A percentile compares a stretch with the other conserved stretches of the same genome.
Evolutionary conservation across 2,888 invertebrate genomes (phyloP).

Genomic region (Sipha maydis): DNA sequence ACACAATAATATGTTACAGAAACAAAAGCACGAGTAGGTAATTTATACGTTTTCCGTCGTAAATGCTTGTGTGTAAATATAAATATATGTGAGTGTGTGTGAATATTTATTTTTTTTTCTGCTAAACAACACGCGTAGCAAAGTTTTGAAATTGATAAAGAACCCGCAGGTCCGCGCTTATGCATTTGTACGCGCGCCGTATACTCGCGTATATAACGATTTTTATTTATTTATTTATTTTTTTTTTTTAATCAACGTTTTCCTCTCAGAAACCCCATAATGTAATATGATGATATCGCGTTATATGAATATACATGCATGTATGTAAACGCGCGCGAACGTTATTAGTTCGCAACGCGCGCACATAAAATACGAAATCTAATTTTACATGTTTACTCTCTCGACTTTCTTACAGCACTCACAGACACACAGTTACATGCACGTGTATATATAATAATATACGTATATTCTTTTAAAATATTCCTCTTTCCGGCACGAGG

Average conservation of each 20-base stretch:
- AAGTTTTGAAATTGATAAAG: constrained; percentile 20
- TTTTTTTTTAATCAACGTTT: neutral
- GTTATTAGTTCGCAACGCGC: constrained; percentile 14
- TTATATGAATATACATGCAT: neutral
- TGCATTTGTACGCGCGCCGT: neutral
- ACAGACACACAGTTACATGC: too few species aligned
- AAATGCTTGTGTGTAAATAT: neutral
- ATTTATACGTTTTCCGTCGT: constrained; percentile 40
- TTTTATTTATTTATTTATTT: neutral
- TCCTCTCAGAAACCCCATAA: neutral
- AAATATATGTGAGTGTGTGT: too few species aligned
- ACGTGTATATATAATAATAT: constrained; percentile 12
- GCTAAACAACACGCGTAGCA: too few species aligned
- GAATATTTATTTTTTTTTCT: neutral
- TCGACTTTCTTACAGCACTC: neutral
- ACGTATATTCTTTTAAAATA: constrained; percentile 40
- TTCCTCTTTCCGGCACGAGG: constrained; percentile 57
- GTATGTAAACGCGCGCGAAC: neutral
- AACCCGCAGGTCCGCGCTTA: neutral
- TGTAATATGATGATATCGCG: neutral
- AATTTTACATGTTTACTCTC: neutral
- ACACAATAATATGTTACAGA: constrained; percentile 21
- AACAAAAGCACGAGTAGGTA: constrained; percentile 45
- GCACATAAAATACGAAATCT: neutral
- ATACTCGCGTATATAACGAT: neutral